Evolutionary conservation across 92 coral and sea anemone genomes (phyloP).

Genomic region (Muricea muricata): DNA sequence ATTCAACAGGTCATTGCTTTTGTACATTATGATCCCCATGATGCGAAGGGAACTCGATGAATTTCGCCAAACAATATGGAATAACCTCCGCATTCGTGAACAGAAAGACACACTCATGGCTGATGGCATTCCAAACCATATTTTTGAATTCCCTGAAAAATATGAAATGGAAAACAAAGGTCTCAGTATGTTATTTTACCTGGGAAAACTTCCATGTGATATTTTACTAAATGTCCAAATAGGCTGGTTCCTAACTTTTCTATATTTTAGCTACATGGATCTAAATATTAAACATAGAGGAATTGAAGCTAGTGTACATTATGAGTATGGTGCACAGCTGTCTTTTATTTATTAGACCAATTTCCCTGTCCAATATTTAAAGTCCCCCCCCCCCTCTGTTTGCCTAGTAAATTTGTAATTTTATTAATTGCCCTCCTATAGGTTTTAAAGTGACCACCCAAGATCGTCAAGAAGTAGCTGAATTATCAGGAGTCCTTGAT

Average conservation of each 20-base stretch:
- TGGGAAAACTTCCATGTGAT: no score
- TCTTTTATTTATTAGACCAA: no score
- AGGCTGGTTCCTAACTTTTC: no score
- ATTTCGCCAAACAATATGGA: neutral
- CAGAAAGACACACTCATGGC: neutral
- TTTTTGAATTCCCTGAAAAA: neutral
- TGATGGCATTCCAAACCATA: constrained; percentile 12
- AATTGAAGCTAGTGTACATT: no score
- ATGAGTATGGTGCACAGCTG: no score
- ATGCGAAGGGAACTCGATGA: constrained; percentile 7
- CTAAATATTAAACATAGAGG: no score
- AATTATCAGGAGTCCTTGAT: constrained; percentile 9
- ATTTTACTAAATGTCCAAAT: no score
- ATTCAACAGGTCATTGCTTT: neutral
- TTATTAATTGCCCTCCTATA: neutral
- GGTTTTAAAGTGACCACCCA: neutral
- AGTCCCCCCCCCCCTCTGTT: neutral
- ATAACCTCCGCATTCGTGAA: neutral
- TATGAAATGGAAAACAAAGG: constrained; percentile 5
- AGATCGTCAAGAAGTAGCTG: neutral
- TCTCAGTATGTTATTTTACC: no score
- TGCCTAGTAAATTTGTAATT: no score
- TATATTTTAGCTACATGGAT: no score
- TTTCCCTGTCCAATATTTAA: neutral
- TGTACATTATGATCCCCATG: neutral